Evolutionary conservation across 2,888 invertebrate species (phyloP).

Genomic region (Hirtodrosophila trivittata): DNA sequence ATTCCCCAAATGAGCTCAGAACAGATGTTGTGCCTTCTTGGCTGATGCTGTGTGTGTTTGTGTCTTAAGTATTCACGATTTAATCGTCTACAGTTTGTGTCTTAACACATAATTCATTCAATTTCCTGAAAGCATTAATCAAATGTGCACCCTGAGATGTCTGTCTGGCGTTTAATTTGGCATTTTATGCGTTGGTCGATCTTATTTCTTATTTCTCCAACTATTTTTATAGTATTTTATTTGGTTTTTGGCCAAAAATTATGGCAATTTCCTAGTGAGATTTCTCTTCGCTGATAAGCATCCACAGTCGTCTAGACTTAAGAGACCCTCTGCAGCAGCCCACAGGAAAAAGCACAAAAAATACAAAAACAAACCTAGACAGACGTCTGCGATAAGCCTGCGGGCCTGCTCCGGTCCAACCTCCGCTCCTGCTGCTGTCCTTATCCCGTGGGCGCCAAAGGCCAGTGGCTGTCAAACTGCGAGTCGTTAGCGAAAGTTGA

Average conservation of each 20-base stretch:
- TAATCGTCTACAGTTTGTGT: slow-evolving; percentile 37
- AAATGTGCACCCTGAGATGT: slow-evolving; percentile 21
- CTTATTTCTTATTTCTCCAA: slow-evolving; percentile 25
- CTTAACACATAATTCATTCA: slow-evolving; percentile 43
- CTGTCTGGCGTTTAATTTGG: slow-evolving; percentile 16
- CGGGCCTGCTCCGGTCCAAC: not conserved
- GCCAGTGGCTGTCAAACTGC: slow-evolving; percentile 56
- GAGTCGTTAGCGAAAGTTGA: slow-evolving; percentile 54
- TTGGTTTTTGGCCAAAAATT: slow-evolving; percentile 32
- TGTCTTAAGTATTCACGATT: slow-evolving; percentile 42
- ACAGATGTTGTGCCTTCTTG: slow-evolving; percentile 51
- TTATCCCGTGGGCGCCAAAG: slow-evolving; percentile 6
- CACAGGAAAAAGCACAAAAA: slow-evolving; percentile 68
- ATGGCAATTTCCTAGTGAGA: slow-evolving; percentile 71
- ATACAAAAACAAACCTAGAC: slow-evolving; percentile 42
- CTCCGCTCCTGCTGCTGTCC: slow-evolving; percentile 2
- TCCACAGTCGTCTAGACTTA: slow-evolving; percentile 57
- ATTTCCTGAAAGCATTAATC: slow-evolving; percentile 68
- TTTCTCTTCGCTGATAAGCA: slow-evolving; percentile 60
- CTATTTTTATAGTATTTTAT: slow-evolving; percentile 10
- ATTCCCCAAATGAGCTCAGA: slow-evolving; percentile 20
- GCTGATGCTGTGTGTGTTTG: slow-evolving; percentile 9
- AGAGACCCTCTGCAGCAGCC: slow-evolving; percentile 49
- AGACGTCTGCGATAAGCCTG: slow-evolving; percentile 58
- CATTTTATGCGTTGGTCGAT: slow-evolving; percentile 38